phyloP scores from a whole-genome alignment of 2,888 invertebrate species.

The Ischnura elegans region DNA sequence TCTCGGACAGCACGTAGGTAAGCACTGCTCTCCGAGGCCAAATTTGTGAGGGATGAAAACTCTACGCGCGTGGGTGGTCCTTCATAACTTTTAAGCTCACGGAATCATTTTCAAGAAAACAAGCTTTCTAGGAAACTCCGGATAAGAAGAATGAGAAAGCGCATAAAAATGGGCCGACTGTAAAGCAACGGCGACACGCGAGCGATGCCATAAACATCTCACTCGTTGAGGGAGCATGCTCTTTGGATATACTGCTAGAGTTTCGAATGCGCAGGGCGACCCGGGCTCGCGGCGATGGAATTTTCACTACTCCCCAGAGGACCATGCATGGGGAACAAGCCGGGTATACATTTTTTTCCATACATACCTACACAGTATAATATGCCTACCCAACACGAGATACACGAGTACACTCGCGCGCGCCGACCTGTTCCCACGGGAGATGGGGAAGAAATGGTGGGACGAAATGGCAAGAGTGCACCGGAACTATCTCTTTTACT shows the following conservation, averaged over 20 bases:
- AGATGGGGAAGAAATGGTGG: neutral
- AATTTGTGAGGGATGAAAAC: too few species aligned
- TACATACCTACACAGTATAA: too few species aligned
- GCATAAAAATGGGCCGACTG: neutral
- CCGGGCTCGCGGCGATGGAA: neutral
- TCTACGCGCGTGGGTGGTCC: too few species aligned
- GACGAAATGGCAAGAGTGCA: neutral
- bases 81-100: neutral
- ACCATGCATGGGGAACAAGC: neutral
- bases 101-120: neutral
- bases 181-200: neutral
- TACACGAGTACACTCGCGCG: too few species aligned
- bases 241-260: constrained; percentile 13
- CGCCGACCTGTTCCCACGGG: neutral
- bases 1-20: too few species aligned
- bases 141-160: neutral
- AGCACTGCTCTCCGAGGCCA: too few species aligned
- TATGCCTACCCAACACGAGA: too few species aligned
- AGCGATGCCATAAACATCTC: neutral
- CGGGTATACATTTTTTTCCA: neutral
- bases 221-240: neutral
- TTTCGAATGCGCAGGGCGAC: neutral
- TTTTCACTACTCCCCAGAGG: neutral
- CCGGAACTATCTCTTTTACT: neutral
- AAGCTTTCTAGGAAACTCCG: neutral